Percentiles rank a stretch among this genome's conserved stretches.
Evolutionary conservation across 2,797 vertebrate genomes (phyloP).

Genomic region (Tangara arthus): DNA sequence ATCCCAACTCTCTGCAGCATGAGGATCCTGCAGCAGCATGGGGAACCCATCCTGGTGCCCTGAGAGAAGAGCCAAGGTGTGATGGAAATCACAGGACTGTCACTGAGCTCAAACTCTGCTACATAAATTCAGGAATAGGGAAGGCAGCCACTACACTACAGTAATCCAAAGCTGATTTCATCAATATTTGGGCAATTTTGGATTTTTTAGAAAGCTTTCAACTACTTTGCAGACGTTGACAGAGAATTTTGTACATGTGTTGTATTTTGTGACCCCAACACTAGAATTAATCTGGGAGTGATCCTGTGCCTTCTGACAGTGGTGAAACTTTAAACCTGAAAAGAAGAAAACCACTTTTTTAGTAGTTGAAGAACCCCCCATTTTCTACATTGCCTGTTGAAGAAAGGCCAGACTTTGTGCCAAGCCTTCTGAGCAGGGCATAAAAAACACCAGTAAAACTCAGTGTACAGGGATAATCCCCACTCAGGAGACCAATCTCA

Average conservation of each 20-base stretch:
- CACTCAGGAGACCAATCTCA: not conserved
- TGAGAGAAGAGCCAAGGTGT: not conserved
- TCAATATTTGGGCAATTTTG: not conserved
- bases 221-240: not conserved
- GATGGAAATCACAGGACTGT: not conserved
- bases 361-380: not conserved
- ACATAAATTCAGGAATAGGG: not conserved
- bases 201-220: not conserved
- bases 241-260: not conserved
- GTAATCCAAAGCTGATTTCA: not conserved
- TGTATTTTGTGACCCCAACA: not conserved
- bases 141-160: not conserved
- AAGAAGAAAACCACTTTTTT: not conserved
- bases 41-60: not conserved
- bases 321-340: not conserved
- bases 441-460: rapidly evolving
- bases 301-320: not conserved
- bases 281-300: not conserved
- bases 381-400: rapidly evolving
- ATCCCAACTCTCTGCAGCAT: not conserved
- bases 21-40: not conserved
- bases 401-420: not conserved
- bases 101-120: not conserved
- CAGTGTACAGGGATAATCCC: not conserved
- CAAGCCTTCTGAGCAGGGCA: not conserved